These are phyloP conservation scores for Lepus oiostolus DNA, from an alignment of 2,797 vertebrate species.

Conservation along the genomic window DNA sequence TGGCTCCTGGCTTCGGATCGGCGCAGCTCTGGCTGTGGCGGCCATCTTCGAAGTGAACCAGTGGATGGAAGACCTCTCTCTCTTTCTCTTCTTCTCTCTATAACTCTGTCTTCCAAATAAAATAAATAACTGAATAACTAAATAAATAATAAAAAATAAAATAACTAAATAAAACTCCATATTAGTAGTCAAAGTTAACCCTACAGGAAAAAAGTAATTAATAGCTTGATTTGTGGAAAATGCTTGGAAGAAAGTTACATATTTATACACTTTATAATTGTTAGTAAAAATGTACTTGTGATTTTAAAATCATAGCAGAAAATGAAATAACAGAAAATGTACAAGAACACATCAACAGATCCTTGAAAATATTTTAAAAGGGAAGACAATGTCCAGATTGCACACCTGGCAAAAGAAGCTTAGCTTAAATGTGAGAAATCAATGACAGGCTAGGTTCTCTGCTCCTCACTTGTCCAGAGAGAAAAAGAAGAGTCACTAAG, in stretches of 20 bases:
- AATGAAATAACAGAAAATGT: neutral
- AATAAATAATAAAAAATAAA: neutral
- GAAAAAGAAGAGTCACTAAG: neutral
- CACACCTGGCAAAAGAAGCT: neutral
- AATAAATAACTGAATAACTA: no score
- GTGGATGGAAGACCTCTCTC: no score
- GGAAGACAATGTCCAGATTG: neutral
- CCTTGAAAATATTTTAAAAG: neutral
- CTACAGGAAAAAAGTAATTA: neutral
- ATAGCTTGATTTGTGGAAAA: neutral
- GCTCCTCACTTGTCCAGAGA: neutral
- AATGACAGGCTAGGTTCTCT: neutral
- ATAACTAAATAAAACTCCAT: neutral
- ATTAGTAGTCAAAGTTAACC: slow-evolving; percentile 12
- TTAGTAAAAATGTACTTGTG: neutral
- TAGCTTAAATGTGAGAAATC: neutral
- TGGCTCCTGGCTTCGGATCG: no score
- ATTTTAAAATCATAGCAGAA: neutral
- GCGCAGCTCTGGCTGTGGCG: no score
- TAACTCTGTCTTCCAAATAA: no score
- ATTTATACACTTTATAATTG: neutral
- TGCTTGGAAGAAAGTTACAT: neutral
- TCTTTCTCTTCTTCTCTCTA: no score
- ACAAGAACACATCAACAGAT: neutral
- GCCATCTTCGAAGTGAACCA: no score